These are phyloP conservation scores for Polydrusus cervinus DNA, from an alignment of 2,888 invertebrate species.

Conservation along the genomic window DNA sequence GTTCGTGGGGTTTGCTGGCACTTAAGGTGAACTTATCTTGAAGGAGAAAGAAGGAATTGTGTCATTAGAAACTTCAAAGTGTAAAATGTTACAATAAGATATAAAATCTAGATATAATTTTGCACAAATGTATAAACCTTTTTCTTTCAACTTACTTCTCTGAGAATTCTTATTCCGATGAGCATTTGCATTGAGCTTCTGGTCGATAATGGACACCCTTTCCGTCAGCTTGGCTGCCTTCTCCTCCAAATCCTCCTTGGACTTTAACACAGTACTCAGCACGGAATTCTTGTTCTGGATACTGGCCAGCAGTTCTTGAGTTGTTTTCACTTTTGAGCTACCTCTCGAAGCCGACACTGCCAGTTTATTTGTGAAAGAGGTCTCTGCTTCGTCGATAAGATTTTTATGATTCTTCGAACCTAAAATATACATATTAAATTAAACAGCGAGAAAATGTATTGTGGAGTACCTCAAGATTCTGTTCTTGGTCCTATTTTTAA, in stretches of 20 bases:
- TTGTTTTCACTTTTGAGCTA: constrained; percentile 82
- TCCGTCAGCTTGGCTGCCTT: constrained; percentile 70
- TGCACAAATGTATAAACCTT: no score
- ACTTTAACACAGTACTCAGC: constrained; percentile 51
- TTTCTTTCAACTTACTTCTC: constrained; percentile 60
- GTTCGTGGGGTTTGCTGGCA: constrained; percentile 57
- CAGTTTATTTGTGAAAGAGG: constrained; percentile 74
- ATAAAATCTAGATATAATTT: no score
- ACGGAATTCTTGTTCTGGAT: constrained; percentile 73
- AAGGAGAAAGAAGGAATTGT: not conserved
- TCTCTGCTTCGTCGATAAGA: constrained; percentile 73
- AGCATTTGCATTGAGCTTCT: constrained; percentile 68
- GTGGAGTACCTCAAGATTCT: no score
- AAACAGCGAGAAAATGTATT: no score
- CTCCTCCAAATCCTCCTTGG: constrained; percentile 68
- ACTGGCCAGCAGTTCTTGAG: constrained; percentile 86
- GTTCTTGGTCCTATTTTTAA: no score
- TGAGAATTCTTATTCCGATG: constrained; percentile 66
- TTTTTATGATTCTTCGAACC: constrained; percentile 74
- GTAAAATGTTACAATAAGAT: no score
- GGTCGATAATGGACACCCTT: constrained; percentile 69
- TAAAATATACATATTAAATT: constrained; percentile 15
- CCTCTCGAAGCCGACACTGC: constrained; percentile 73
- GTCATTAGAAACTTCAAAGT: no score
- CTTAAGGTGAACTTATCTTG: constrained; percentile 47